Conservation (phyloP, 2,797 vertebrate genomes). For the Phyllotis vaccarum region DNA sequence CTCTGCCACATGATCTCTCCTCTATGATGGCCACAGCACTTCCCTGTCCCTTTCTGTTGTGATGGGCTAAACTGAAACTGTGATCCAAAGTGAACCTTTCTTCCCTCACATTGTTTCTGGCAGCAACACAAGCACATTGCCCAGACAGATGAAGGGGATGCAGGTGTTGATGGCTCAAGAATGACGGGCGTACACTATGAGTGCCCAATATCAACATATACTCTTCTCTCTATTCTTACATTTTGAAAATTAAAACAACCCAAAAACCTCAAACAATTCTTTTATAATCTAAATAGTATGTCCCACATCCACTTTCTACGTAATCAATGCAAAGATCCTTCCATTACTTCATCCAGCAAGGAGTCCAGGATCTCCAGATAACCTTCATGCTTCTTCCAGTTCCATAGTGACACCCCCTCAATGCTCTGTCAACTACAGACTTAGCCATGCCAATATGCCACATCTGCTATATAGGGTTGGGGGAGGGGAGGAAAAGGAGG, state of each 20-base stretch:
- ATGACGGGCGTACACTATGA: not conserved
- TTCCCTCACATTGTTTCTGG: not conserved
- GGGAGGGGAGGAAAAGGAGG: not conserved
- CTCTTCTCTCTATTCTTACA: not conserved
- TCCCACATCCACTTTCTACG: not conserved
- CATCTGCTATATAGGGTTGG: not conserved
- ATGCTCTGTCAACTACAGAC: not conserved
- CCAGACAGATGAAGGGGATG: not conserved
- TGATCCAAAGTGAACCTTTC: no score
- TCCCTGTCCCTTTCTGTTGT: not conserved
- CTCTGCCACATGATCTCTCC: not conserved
- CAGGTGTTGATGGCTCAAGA: not conserved
- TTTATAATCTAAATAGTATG: conserved; percentile 33
- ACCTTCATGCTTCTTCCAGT: not conserved
- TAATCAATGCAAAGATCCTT: conserved; percentile 12
- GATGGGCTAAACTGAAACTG: not conserved
- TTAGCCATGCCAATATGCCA: not conserved
- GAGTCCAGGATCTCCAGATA: conserved; percentile 31
- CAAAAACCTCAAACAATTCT: not conserved
- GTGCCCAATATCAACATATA: not conserved
- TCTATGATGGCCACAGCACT: not conserved
- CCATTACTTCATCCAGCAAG: not conserved
- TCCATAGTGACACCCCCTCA: not conserved
- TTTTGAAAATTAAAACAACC: conserved; percentile 51
- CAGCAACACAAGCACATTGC: not conserved